Evolutionary conservation across 1,140 invertebrate species (phyloP).

Genomic region (Pollicipes pollicipes): DNA sequence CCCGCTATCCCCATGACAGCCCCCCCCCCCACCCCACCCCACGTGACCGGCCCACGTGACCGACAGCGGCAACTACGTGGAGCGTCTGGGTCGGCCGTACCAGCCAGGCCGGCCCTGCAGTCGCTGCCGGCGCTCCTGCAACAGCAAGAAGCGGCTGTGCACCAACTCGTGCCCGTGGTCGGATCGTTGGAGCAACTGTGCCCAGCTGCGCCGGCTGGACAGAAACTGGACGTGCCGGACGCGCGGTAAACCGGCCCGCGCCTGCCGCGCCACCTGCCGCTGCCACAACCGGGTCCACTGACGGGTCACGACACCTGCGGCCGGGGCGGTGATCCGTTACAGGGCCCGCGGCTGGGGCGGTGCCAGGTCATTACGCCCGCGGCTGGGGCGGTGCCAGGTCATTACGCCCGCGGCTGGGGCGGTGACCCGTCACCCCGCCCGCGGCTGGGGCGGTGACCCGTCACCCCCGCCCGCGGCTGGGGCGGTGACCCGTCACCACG

Average conservation of each 20-base stretch:
- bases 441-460: no score
- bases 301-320: constrained; percentile 27
- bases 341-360: no score
- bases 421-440: no score
- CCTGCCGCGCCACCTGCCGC: constrained; percentile 37
- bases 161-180: constrained; percentile 48
- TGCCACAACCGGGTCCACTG: constrained; percentile 35
- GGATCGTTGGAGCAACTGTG: constrained; percentile 54
- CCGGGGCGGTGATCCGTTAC: no score
- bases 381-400: no score
- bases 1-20: no score
- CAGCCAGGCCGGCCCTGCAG: constrained; percentile 40
- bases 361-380: no score
- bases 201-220: constrained; percentile 37
- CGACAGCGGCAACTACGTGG: constrained; percentile 48
- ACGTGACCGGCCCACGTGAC: constrained; percentile 17
- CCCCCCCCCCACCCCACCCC: no score
- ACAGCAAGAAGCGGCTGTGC: constrained; percentile 40
- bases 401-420: no score
- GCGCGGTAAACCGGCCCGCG: constrained; percentile 10
- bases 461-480: no score
- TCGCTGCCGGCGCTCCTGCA: constrained; percentile 43
- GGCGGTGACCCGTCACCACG: no score
- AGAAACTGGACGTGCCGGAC: constrained; percentile 42
- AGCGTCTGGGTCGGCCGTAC: constrained; percentile 43